Evolutionary conservation across 92 coral and sea anemone species (phyloP).

Genomic region (Epizoanthus ramosus): DNA sequence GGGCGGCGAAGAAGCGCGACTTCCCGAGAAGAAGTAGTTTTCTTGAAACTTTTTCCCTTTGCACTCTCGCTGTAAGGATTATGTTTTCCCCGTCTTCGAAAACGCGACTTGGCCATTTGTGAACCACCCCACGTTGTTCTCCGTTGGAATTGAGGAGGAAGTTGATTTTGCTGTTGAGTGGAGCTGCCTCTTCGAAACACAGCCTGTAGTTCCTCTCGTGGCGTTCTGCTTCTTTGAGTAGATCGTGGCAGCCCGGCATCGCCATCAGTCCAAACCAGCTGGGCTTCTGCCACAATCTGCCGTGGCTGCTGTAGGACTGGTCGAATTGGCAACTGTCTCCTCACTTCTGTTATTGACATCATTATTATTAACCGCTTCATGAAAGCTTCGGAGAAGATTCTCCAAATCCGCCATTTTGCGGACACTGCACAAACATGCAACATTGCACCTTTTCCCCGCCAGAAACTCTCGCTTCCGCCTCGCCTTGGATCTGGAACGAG

Average conservation of each 20-base stretch:
- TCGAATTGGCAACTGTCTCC: neutral
- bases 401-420: neutral
- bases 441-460: too few species aligned
- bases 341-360: neutral
- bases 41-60: conserved; percentile 18
- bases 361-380: conserved; percentile 5
- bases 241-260: neutral
- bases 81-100: conserved; percentile 7
- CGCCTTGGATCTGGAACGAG: too few species aligned
- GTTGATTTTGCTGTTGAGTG: neutral
- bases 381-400: conserved; percentile 11
- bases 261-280: neutral
- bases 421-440: too few species aligned
- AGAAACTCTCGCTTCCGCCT: too few species aligned
- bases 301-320: neutral
- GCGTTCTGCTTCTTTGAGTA: neutral
- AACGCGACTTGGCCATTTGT: neutral
- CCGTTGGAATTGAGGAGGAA: conserved; percentile 44
- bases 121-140: conserved; percentile 13
- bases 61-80: neutral
- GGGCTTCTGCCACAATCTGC: neutral
- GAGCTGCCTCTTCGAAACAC: conserved; percentile 18
- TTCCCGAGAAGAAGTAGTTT: conserved; percentile 10
- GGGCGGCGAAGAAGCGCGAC: conserved; percentile 27
- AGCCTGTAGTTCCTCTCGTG: conserved; percentile 24